These are phyloP conservation scores for Epicauta chinensis DNA, from an alignment of 1,140 invertebrate species.

Conservation along the genomic window DNA sequence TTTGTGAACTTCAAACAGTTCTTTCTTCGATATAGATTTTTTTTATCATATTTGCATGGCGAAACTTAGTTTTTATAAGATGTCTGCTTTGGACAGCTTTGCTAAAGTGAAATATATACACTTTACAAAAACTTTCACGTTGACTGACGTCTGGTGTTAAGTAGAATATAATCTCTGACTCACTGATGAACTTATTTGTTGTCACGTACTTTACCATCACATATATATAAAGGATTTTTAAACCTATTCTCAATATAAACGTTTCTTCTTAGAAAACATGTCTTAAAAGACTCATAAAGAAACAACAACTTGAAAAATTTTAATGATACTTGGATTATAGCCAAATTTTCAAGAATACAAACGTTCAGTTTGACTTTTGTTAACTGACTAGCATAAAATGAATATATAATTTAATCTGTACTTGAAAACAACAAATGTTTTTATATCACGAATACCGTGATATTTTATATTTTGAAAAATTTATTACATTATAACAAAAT, in stretches of 20 bases:
- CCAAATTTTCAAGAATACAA: constrained; percentile 12
- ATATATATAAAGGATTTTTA: too few species aligned
- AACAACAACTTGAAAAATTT: constrained; percentile 12
- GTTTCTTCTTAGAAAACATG: too few species aligned
- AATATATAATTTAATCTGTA: constrained; percentile 10
- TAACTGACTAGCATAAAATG: constrained; percentile 16
- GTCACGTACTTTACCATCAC: neutral
- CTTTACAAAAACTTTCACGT: constrained; percentile 4
- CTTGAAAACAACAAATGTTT: neutral
- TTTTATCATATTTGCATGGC: constrained; percentile 12
- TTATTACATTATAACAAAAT: too few species aligned
- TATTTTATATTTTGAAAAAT: too few species aligned
- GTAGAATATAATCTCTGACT: constrained; percentile 7
- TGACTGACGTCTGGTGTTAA: constrained; percentile 11
- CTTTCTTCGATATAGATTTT: too few species aligned
- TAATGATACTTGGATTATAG: constrained; percentile 10
- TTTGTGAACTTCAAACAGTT: neutral
- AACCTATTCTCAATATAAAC: too few species aligned
- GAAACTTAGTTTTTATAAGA: constrained; percentile 5
- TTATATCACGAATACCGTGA: too few species aligned
- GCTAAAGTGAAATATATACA: constrained; percentile 11
- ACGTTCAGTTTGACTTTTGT: constrained; percentile 15
- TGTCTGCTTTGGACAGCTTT: constrained; percentile 12
- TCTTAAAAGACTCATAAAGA: constrained; percentile 6
- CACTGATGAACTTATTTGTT: constrained; percentile 12